Percentiles rank a stretch among this genome's conserved stretches.
Conservation (phyloP, 2,888 invertebrate genomes). For the Periphyllus acericola region DNA sequence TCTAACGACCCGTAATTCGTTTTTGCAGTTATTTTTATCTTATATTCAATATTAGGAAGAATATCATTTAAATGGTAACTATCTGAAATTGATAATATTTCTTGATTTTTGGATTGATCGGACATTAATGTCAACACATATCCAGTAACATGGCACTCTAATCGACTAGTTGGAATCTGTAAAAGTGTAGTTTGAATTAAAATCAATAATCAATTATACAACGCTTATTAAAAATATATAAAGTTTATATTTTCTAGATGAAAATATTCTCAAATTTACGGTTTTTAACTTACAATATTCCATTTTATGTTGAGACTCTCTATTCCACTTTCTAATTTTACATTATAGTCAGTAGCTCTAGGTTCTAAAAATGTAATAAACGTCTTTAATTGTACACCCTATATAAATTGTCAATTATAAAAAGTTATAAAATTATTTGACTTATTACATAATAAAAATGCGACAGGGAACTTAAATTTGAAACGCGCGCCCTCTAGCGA, state of each 20-base stretch:
- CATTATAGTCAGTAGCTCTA: not conserved
- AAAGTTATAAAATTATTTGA: no score
- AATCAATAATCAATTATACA: no score
- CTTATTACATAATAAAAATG: no score
- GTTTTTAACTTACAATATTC: not conserved
- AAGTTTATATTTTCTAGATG: no score
- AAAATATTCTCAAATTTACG: no score
- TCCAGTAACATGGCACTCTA: not conserved
- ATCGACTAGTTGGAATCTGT: not conserved
- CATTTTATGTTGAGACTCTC: not conserved
- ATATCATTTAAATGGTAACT: not conserved
- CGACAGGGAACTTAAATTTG: no score
- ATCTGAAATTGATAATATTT: not conserved
- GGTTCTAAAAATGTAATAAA: not conserved
- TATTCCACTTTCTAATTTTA: not conserved
- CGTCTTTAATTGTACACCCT: no score
- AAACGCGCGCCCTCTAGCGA: no score
- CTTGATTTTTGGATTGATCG: not conserved
- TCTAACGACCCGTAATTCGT: not conserved
- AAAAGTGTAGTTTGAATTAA: not conserved
- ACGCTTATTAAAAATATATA: no score
- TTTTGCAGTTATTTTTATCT: not conserved
- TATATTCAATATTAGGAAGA: not conserved
- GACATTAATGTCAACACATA: not conserved
- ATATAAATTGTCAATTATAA: no score